Evolutionary conservation across 1,140 invertebrate genomes (phyloP).

Genomic region (Cardiocondyla obscurior): DNA sequence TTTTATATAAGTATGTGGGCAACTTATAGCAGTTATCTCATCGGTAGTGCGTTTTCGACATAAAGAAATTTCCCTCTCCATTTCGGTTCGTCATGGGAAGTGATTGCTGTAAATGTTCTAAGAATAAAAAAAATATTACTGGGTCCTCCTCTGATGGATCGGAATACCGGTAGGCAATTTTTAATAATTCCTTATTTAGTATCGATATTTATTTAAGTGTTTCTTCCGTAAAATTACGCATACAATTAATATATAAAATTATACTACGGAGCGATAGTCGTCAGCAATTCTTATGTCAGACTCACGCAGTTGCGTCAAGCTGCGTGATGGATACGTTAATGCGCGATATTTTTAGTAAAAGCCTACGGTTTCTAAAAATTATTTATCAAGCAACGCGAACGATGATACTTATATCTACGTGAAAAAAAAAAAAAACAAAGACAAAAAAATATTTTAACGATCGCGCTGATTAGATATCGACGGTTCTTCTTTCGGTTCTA

Average conservation of each 20-base stretch:
- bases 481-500: neutral
- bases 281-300: conserved; percentile 12
- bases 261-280: neutral
- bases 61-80: neutral
- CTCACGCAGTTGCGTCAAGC: neutral
- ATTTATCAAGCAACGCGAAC: neutral
- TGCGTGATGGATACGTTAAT: neutral
- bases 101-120: conserved; percentile 84
- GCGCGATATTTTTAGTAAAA: neutral
- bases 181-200: neutral
- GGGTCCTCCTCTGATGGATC: conserved; percentile 69
- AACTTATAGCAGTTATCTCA: conserved; percentile 38
- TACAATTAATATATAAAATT: conserved; percentile 12
- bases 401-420: neutral
- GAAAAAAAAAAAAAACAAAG: neutral
- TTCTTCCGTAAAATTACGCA: neutral
- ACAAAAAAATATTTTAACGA: no score
- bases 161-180: conserved; percentile 74
- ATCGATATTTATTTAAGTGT: conserved; percentile 35
- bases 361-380: neutral
- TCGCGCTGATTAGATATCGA: neutral
- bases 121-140: conserved; percentile 77
- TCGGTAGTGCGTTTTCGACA: conserved; percentile 32
- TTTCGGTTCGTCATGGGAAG: conserved; percentile 80
- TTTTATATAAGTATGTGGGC: conserved; percentile 22